Percentiles rank a stretch among this genome's conserved stretches.
These are phyloP conservation scores for Pelobates cultripes DNA, from an alignment of 2,797 vertebrate species.

Conservation along the genomic window DNA sequence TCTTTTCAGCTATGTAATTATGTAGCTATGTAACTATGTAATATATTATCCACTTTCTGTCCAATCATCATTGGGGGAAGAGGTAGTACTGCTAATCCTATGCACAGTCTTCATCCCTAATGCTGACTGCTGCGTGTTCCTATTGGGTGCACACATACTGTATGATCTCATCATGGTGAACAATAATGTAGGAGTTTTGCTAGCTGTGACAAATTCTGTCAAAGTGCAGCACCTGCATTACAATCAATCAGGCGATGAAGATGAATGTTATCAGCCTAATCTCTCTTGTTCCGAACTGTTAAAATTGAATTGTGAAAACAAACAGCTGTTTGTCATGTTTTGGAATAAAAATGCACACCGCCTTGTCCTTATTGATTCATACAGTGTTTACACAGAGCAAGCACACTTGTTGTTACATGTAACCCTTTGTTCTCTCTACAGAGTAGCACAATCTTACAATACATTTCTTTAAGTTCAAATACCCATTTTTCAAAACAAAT, in stretches of 20 bases:
- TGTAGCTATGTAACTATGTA: no score
- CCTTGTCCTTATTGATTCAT: background rate
- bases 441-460: no score
- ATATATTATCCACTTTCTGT: no score
- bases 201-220: conserved; percentile 23
- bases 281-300: background rate
- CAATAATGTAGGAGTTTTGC: conserved; percentile 2
- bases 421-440: background rate
- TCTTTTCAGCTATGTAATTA: no score
- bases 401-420: background rate
- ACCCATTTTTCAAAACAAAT: no score
- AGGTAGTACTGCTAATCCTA: background rate
- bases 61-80: background rate
- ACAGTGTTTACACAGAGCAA: background rate
- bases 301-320: conserved; percentile 7
- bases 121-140: background rate
- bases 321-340: conserved; percentile 11
- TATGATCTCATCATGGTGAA: background rate
- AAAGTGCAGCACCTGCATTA: conserved; percentile 4
- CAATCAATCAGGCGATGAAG: background rate
- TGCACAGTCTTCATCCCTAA: background rate
- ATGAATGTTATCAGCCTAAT: conserved; percentile 11
- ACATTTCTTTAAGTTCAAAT: no score
- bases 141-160: background rate
- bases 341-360: background rate